phyloP scores from a whole-genome alignment of 2,113 vertebrate genomes.

The Casuarius casuarius region DNA sequence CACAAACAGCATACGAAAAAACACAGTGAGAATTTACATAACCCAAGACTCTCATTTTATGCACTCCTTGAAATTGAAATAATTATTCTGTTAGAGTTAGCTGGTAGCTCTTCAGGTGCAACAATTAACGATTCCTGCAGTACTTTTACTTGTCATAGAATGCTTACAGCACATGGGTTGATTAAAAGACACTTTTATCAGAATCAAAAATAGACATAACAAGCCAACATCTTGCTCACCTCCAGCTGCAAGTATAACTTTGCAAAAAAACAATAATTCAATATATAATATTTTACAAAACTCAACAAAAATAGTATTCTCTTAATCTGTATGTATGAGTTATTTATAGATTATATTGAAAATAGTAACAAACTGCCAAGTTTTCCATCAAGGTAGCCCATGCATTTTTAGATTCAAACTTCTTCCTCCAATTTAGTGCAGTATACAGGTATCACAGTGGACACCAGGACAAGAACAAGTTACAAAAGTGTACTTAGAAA shows the following conservation, averaged over 20 bases:
- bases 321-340: not conserved
- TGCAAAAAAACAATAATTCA: not conserved
- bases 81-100: not conserved
- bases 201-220: not conserved
- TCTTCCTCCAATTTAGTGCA: not conserved
- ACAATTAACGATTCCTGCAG: not conserved
- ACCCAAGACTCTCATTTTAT: not conserved
- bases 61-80: not conserved
- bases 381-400: not conserved
- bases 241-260: not conserved
- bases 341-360: not conserved
- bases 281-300: not conserved
- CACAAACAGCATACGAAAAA: not conserved
- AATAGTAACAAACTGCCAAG: not conserved
- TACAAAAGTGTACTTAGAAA: not conserved
- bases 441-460: not conserved
- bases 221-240: not conserved
- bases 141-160: not conserved
- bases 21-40: not conserved
- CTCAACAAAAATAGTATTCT: not conserved
- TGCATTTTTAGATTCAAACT: not conserved
- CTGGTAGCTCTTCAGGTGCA: not conserved
- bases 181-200: not conserved
- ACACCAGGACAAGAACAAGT: not conserved
- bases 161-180: not conserved